Percentiles rank a stretch among this genome's conserved stretches.
Evolutionary conservation across 2,113 vertebrate genomes (phyloP).

Genomic region (Sebastes fasciatus): DNA sequence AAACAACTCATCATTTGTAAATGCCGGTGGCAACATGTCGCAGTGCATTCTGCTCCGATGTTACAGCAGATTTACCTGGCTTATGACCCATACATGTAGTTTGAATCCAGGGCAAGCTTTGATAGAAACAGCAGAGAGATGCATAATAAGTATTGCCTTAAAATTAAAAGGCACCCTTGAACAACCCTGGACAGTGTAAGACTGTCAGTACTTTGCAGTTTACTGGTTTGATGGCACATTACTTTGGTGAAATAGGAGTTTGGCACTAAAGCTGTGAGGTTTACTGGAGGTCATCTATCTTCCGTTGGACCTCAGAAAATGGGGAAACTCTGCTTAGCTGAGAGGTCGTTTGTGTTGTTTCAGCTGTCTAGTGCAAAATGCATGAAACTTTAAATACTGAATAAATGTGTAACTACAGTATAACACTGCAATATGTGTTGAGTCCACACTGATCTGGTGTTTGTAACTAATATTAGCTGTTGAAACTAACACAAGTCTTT

Average conservation of each 20-base stretch:
- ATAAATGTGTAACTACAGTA: neutral
- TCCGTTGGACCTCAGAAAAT: neutral
- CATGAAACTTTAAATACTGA: neutral
- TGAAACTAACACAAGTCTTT: conserved; percentile 49
- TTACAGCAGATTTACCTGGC: neutral
- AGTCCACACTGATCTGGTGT: neutral
- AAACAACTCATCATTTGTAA: neutral
- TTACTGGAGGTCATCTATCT: neutral
- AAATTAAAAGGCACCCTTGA: neutral
- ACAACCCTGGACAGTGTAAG: too few relatives aligned
- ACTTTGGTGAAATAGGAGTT: neutral
- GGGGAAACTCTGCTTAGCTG: neutral
- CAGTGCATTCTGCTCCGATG: neutral
- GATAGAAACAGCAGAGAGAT: neutral
- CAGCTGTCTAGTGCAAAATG: neutral
- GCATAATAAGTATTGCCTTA: too few relatives aligned
- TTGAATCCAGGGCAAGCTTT: neutral
- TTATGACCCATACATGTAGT: neutral
- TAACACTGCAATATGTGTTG: neutral
- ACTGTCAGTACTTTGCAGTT: neutral
- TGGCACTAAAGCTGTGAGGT: neutral
- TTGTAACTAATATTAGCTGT: neutral
- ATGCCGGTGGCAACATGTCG: neutral
- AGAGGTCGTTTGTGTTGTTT: neutral
- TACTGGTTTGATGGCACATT: neutral